Base-by-base conservation (phyloP, 2,888 invertebrate species). In the Tholera decimalis region DNA sequence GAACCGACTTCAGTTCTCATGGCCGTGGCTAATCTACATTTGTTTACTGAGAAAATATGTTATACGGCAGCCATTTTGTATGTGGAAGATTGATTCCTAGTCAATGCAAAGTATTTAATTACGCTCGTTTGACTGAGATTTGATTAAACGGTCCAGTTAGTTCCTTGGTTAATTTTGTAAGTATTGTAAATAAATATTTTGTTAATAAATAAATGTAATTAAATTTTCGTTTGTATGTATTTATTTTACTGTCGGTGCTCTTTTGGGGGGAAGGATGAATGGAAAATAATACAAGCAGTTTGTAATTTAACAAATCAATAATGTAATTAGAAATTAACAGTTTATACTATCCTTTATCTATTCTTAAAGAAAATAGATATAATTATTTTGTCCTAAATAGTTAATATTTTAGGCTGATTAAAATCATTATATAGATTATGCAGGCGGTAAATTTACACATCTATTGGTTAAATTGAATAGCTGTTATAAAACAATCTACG, bases 251-350 rank as follows among this genome's bases (percentile, higher is more conserved):
- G n/a, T 47, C 3, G 13, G 15, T 20, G 15, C 3, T 28, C 22
- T 22, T 20, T 9, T 20, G 5, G 9, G 11, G 18, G 15, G 13
- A n/a, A 18, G 5, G 33, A 11, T 24, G 22, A 2, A 54, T n/a
- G n/a, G n/a, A 2, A 89, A 88, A 90, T 88, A 84, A 92, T 73
- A 91, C 88, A 85, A 82, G 39, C 11, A 15, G 1, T 35, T 73
- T 80, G 79, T 90, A 91, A 89, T 90, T 93, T 93, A 94, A 94
- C 93, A 94, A 94, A 94, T 92, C 88, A 91, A 91, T 93, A 91
- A 89, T 94, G 88, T 95, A 93, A 92, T 94, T 89, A 87, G 91
- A 94, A 94, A 93, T 91, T 90, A 94, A 94, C 92, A 92, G 88
- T 91, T 91, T 83, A 90, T 88, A 87, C 90, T 92, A 93, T 88